Percentiles rank a stretch among this genome's conserved stretches.
phyloP scores from a whole-genome alignment of 2,888 invertebrate genomes.

The Creontiades dilutus region DNA sequence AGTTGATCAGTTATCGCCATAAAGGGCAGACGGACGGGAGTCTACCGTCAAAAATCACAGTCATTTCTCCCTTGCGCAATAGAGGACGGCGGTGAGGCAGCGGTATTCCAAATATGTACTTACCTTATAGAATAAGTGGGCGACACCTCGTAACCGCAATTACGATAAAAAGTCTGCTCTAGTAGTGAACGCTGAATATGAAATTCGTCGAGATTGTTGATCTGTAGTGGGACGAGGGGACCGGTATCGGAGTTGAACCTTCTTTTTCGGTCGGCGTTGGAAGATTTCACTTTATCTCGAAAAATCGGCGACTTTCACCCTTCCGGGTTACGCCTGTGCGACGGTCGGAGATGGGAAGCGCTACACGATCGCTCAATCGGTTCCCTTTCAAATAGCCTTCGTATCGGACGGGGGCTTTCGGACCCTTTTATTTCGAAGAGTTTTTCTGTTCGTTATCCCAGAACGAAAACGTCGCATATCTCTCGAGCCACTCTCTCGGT shows the following conservation, averaged over 20 bases:
- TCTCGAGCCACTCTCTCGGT: too few relatives aligned
- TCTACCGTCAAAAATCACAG: background rate
- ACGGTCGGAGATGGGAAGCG: background rate
- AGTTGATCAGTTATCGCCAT: background rate
- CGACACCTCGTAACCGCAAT: background rate
- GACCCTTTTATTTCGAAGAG: background rate
- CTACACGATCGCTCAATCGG: conserved; percentile 1
- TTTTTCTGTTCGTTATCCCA: background rate
- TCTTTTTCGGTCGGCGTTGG: background rate
- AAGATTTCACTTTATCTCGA: conserved; percentile 45
- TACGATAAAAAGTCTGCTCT: background rate
- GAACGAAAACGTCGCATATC: too few relatives aligned
- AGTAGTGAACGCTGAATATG: conserved; percentile 4
- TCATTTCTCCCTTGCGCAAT: background rate
- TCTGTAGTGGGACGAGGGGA: background rate
- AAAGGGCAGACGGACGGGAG: background rate
- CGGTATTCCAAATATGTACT: conserved; percentile 16
- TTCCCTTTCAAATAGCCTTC: background rate
- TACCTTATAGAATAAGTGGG: background rate
- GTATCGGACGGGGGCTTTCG: background rate
- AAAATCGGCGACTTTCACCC: conserved; percentile 50
- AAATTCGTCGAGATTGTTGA: background rate
- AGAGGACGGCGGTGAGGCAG: background rate
- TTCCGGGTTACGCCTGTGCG: conserved; percentile 19
- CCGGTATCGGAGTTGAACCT: conserved; percentile 14